Evolutionary conservation across 2,888 invertebrate species (phyloP).

Genomic region (Drosophila tripunctata): DNA sequence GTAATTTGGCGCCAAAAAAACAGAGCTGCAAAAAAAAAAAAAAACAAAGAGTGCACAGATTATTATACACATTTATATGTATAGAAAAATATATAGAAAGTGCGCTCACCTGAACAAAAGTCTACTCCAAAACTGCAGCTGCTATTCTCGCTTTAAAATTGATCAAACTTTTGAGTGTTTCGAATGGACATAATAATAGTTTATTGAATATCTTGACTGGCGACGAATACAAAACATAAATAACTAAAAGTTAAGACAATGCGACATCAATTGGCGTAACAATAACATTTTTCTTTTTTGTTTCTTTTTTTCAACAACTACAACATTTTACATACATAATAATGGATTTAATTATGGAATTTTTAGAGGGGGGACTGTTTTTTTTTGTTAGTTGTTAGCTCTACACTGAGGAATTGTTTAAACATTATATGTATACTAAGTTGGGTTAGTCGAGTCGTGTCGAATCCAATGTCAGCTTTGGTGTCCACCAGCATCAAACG

Average conservation of each 20-base stretch:
- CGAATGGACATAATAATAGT: constrained; percentile 47
- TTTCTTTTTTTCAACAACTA: constrained; percentile 50
- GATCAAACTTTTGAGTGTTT: constrained; percentile 1
- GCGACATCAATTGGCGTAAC: constrained; percentile 33
- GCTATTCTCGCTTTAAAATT: not conserved
- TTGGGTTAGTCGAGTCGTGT: constrained; percentile 1
- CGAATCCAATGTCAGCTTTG: constrained; percentile 47
- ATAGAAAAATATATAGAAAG: constrained; percentile 12
- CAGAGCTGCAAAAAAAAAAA: constrained; percentile 57
- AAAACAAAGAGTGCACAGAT: constrained; percentile 26
- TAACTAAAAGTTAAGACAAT: constrained; percentile 36
- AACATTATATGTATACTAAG: constrained; percentile 1
- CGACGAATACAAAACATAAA: constrained; percentile 48
- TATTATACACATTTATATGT: constrained; percentile 6
- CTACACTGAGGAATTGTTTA: constrained; percentile 15
- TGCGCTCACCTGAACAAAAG: constrained; percentile 10
- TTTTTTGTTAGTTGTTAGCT: constrained; percentile 29
- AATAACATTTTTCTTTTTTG: constrained; percentile 42
- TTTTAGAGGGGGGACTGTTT: not conserved
- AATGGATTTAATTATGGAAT: constrained; percentile 10
- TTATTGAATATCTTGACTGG: constrained; percentile 58
- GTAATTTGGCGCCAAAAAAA: constrained; percentile 69
- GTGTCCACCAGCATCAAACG: constrained; percentile 44
- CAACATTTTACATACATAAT: constrained; percentile 53
- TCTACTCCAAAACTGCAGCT: not conserved